These are phyloP conservation scores for Karalla daura DNA, from an alignment of 2,797 vertebrate genomes.

Conservation along the genomic window DNA sequence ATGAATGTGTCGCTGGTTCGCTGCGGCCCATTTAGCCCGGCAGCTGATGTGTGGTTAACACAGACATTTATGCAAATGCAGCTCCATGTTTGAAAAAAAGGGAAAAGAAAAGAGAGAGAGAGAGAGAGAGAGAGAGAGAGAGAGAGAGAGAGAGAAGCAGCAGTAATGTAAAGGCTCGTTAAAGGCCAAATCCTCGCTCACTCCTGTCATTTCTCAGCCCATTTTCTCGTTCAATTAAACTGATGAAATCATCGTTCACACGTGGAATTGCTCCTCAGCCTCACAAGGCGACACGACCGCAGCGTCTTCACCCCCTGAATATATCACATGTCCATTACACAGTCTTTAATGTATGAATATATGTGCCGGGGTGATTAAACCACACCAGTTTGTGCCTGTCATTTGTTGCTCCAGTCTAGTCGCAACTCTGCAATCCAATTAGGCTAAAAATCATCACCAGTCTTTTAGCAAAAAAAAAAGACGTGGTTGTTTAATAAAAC, in stretches of 20 bases:
- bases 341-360: conserved; percentile 1
- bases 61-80: conserved; percentile 79
- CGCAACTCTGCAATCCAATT: neutral
- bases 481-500: neutral
- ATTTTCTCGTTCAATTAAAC: conserved; percentile 69
- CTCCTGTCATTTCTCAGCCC: conserved; percentile 59
- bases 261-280: conserved; percentile 34
- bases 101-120: too few species aligned
- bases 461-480: neutral
- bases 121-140: conserved; percentile 46
- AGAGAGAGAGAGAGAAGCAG: conserved; percentile 49
- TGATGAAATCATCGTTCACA: conserved; percentile 63
- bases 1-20: conserved; percentile 64
- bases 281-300: conserved; percentile 10
- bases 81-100: conserved; percentile 46
- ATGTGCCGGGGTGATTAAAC: neutral
- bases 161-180: conserved; percentile 72
- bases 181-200: conserved; percentile 67
- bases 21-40: conserved; percentile 73
- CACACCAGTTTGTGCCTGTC: neutral
- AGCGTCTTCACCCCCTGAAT: neutral
- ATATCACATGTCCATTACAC: neutral
- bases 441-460: neutral
- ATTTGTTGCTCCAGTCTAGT: neutral
- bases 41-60: conserved; percentile 79